Base-by-base conservation (phyloP, 2,888 invertebrate genomes). In the Heliconius ismenius region DNA sequence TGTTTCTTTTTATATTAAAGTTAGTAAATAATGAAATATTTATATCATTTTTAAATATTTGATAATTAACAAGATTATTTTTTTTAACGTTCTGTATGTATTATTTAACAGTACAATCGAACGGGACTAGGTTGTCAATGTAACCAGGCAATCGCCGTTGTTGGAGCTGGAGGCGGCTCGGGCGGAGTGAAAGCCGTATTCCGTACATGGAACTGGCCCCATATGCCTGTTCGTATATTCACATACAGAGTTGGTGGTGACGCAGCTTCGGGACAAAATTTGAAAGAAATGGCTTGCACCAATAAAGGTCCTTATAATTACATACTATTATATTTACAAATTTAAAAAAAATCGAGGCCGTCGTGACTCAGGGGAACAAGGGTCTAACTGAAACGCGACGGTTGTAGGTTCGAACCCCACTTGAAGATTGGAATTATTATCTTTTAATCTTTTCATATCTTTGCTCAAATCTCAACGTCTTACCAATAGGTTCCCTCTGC, bases 121-220 rank as follows among this genome's bases (percentile, higher is more conserved):
- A 97, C 97, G 0, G 96, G 97, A 0, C 96, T 96, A 84, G 98
- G 98, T 7, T 97, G 98, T 84, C 98, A 98, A 87, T 99, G 99
- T 88, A 99, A 99, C 94, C 99, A 99, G 92, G 99, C 99, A 3
- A 98, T 99, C 79, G 99, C 99, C 75, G 98, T 99, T 97, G 93
- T 99, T 75, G 97, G 99, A 79, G 99, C 99, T 0, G 98, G 98
- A 82, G 99, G 98, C 32, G 98, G 98, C 18, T 97, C 98, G 3
- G 95, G 92, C 64, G 95, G 95, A 0, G 95, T 96, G 15, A 95
- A 95, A 82, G 95, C 96, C 2, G 95, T 96, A 79, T 95, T 96
- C 86, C 94, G 95, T 82, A 94, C 95, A 74, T 98, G 98, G 94
- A 99, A 99, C 92, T 97, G 97, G 96, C 98, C 98, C 0, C 98